Conservation (phyloP, 2,113 vertebrate genomes). For the Hippoglossus stenolepis region DNA sequence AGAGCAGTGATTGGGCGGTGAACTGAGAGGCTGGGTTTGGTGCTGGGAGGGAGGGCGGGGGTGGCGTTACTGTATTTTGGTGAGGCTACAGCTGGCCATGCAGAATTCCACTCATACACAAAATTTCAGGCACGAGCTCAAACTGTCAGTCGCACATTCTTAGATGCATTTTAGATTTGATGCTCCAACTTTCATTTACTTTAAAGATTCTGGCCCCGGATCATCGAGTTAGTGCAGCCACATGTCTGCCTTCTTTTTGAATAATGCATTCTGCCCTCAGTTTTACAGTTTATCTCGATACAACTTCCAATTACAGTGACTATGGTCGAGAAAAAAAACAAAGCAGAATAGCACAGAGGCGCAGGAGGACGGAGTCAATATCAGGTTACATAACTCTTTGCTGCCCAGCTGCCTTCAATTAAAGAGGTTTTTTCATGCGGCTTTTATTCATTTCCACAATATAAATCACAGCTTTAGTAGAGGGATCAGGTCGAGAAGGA, state of each 20-base stretch:
- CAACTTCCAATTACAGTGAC: neutral
- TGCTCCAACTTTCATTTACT: neutral
- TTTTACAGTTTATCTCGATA: neutral
- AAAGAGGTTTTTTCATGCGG: conserved; percentile 41
- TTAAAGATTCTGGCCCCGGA: neutral
- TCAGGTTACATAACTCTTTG: conserved; percentile 55
- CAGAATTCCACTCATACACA: conserved; percentile 47
- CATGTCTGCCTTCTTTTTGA: neutral
- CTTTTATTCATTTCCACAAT: conserved; percentile 41
- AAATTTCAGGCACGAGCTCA: conserved; percentile 25
- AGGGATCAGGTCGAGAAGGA: conserved; percentile 22
- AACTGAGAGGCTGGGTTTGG: conserved; percentile 1
- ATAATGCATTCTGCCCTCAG: neutral
- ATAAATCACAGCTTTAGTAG: conserved; percentile 39
- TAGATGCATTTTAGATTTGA: neutral
- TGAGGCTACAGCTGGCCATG: conserved; percentile 41
- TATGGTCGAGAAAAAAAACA: neutral
- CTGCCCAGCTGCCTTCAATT: conserved; percentile 59
- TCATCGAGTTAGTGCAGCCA: neutral
- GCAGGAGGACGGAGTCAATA: conserved; percentile 50
- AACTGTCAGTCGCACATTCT: neutral
- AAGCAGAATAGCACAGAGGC: conserved; percentile 8
- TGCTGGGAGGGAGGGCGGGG: neutral
- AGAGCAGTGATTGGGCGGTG: conserved; percentile 29
- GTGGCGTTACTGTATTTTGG: conserved; percentile 52